Base-by-base conservation (phyloP, 64 coral and sea anemone genomes). In the Actinia tenebrosa region DNA sequence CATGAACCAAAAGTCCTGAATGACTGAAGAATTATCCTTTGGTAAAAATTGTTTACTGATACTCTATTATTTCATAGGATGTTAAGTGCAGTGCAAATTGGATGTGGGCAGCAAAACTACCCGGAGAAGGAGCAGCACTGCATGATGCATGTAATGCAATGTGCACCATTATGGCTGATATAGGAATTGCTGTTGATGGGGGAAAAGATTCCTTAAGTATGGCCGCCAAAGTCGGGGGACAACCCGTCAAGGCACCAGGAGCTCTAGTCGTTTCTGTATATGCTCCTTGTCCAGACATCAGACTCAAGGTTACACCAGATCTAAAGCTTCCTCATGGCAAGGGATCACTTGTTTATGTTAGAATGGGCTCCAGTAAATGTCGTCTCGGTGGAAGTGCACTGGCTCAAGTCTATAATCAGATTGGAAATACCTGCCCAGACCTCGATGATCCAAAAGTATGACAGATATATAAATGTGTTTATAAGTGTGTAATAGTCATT, bases 151-250 rank as follows among this genome's bases (percentile, higher is more conserved):
- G 96, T 37, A 82, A 52, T 66, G 92, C 96, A 37, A 92, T 98
- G 92, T 98, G 96, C 60, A 84, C 88, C 56, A 92, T 94, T 54
- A 98, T 98, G 96, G 86, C 87, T 25, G 64, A 86, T 13, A 71
- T 98, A 27, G 96, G 96, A 56, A 87, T 98, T 79, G 96, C 96
- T 11, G 60, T 98, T 44, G 96, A 98, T 90, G 96, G 96, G 42
- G 96, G 96, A 7, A 98, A 98, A 90, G 96, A 98, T 87, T 98
- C 96, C 10, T 89, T 98, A 26, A 98, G 96, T 89, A 98, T 98
- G 96, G 96, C 96, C 27, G 96, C 96, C 25, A 78, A 93, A n/a
- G 96, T 94, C 18, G 92, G 89, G 20, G 78, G 75, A 19, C 87
- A 94, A n/a, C 94, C 96, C 9, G 85, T 98, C 0, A 98, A 98